These are phyloP conservation scores for Dendrolimus houi DNA, from an alignment of 2,888 invertebrate genomes.

Conservation along the genomic window DNA sequence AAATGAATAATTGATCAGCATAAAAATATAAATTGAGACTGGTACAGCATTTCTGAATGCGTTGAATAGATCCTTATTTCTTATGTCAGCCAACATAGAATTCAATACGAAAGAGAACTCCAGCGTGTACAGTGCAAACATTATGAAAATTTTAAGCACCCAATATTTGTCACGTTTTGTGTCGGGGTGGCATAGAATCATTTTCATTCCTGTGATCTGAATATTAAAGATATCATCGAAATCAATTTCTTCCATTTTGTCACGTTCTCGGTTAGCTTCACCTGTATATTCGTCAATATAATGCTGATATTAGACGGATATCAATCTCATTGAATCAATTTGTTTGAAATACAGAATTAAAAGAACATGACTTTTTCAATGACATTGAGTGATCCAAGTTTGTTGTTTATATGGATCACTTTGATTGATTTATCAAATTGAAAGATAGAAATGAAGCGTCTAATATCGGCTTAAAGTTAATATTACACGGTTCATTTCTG, in stretches of 20 bases:
- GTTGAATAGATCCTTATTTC: not conserved
- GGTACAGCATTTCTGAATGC: not conserved
- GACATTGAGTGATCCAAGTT: too few species aligned
- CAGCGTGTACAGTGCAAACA: not conserved
- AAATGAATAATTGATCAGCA: not conserved
- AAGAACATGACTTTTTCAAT: too few species aligned
- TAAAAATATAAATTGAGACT: not conserved
- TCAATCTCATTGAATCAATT: too few species aligned
- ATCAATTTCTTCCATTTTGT: not conserved
- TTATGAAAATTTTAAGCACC: conserved; percentile 1
- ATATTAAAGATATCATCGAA: conserved; percentile 2
- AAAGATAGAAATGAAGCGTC: too few species aligned
- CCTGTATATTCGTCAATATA: too few species aligned
- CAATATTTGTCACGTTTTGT: conserved; percentile 5
- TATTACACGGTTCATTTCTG: too few species aligned
- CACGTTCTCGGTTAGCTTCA: too few species aligned
- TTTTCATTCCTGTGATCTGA: not conserved
- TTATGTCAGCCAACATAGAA: not conserved
- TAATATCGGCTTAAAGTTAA: too few species aligned
- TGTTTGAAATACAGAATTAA: too few species aligned
- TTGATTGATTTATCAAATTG: too few species aligned
- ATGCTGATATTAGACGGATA: too few species aligned
- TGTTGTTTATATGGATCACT: too few species aligned
- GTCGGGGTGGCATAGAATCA: conserved; percentile 4
- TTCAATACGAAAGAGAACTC: not conserved